phyloP scores from a whole-genome alignment of 2,797 vertebrate genomes.

The Vultur gryphus region DNA sequence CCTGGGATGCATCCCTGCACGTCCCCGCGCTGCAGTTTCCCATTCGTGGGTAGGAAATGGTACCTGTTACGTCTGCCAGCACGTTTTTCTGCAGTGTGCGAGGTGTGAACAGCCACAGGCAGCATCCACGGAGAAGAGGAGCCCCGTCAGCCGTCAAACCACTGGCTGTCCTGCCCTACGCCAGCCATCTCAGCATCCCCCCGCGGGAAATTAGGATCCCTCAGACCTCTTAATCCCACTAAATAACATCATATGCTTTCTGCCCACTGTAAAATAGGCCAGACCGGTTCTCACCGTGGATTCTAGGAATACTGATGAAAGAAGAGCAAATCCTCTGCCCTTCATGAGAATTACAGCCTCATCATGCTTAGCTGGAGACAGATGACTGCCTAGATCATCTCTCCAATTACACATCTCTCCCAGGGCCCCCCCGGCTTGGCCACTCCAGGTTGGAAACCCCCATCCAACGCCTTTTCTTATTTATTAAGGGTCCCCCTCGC shows the following conservation, averaged over 20 bases:
- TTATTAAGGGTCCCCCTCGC: background rate
- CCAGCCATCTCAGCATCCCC: background rate
- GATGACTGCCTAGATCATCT: background rate
- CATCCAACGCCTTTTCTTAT: background rate
- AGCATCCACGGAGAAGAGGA: background rate
- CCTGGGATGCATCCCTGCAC: background rate
- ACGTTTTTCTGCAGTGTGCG: accelerated
- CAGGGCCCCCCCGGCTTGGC: accelerated
- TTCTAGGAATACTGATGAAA: slow-evolving; percentile 3
- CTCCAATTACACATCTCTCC: background rate
- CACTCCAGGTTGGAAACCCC: background rate
- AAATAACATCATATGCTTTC: background rate
- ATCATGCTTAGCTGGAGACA: background rate
- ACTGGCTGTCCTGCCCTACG: accelerated
- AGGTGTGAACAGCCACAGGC: background rate
- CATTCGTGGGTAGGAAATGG: accelerated
- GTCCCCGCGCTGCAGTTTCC: accelerated
- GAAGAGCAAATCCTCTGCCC: slow-evolving; percentile 30
- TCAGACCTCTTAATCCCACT: background rate
- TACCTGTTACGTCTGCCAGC: background rate
- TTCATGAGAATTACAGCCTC: background rate
- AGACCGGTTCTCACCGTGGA: background rate
- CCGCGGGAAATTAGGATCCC: background rate
- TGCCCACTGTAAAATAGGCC: background rate
- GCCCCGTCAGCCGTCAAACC: accelerated